Conservation (phyloP, 2,797 vertebrate genomes). For the Neosilurus mollespiculum region DNA sequence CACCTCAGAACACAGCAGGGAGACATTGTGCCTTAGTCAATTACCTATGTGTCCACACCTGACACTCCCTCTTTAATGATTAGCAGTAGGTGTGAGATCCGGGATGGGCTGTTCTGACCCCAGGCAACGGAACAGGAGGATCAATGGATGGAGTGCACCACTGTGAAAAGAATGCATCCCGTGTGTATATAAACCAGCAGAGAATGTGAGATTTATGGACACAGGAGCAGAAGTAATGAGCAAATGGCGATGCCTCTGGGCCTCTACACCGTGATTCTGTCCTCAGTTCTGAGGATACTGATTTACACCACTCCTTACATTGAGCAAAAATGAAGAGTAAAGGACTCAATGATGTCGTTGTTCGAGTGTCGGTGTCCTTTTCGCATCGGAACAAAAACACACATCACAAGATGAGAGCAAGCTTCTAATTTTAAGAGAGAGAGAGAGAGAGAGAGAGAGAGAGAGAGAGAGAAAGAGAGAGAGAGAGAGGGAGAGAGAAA, state of each 20-base stretch:
- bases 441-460: neutral
- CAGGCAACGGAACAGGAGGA: conserved; percentile 19
- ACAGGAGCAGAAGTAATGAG: conserved; percentile 28
- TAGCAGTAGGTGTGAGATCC: neutral
- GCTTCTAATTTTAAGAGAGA: conserved; percentile 21
- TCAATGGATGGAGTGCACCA: conserved; percentile 23
- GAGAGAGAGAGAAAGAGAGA: neutral
- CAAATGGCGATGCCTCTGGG: conserved; percentile 15
- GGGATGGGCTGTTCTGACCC: conserved; percentile 25
- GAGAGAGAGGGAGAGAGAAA: neutral
- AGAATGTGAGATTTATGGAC: conserved; percentile 28
- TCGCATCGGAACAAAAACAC: conserved; percentile 38
- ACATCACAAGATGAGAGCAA: neutral
- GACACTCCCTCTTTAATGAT: conserved; percentile 24
- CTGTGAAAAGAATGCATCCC: conserved; percentile 12
- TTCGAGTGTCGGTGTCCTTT: conserved; percentile 5
- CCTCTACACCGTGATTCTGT: neutral
- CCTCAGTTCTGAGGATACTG: neutral
- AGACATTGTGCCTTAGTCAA: conserved; percentile 24
- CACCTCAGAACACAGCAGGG: conserved; percentile 7
- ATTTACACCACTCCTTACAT: conserved; percentile 25
- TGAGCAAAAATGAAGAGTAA: conserved; percentile 22
- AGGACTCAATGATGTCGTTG: conserved; percentile 16
- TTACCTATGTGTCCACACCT: conserved; percentile 34
- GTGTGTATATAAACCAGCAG: conserved; percentile 7